Conservation (phyloP, 2,888 invertebrate genomes). For the Gasteruption jaculator region DNA sequence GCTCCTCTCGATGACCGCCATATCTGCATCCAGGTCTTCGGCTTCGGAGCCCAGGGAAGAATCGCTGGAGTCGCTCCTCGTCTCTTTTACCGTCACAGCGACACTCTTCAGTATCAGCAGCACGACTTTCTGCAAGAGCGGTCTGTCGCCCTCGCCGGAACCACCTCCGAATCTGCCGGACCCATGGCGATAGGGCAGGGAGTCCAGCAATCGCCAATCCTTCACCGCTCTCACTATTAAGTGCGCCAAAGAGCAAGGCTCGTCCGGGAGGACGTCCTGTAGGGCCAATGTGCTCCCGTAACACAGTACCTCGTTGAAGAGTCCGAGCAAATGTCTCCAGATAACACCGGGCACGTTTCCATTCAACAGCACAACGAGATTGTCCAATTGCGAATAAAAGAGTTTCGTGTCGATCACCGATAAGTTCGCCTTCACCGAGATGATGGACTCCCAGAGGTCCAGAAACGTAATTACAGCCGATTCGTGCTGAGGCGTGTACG, state of each 20-base stretch:
- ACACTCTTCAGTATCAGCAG: slow-evolving; percentile 83
- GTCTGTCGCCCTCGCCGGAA: slow-evolving; percentile 53
- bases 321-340: slow-evolving; percentile 78
- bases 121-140: slow-evolving; percentile 80
- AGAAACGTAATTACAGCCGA: slow-evolving; percentile 69
- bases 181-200: slow-evolving; percentile 52
- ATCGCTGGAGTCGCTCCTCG: slow-evolving; percentile 80
- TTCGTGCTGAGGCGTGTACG: slow-evolving; percentile 52
- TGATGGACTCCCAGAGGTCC: slow-evolving; percentile 83
- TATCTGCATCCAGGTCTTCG: slow-evolving; percentile 82
- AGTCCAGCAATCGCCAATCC: slow-evolving; percentile 71
- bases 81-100: slow-evolving; percentile 86
- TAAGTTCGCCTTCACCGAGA: slow-evolving; percentile 85
- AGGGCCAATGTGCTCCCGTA: slow-evolving; percentile 87
- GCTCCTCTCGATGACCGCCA: slow-evolving; percentile 82
- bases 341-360: slow-evolving; percentile 74
- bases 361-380: slow-evolving; percentile 68
- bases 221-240: slow-evolving; percentile 82
- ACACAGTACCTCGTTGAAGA: slow-evolving; percentile 87
- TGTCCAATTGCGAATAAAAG: slow-evolving; percentile 79
- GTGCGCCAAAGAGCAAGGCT: slow-evolving; percentile 82
- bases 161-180: slow-evolving; percentile 55
- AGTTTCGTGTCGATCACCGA: slow-evolving; percentile 86
- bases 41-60: slow-evolving; percentile 81
- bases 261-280: slow-evolving; percentile 83